These are phyloP conservation scores for Nerophis lumbriciformis DNA, from an alignment of 2,113 vertebrate species.

Conservation along the genomic window DNA sequence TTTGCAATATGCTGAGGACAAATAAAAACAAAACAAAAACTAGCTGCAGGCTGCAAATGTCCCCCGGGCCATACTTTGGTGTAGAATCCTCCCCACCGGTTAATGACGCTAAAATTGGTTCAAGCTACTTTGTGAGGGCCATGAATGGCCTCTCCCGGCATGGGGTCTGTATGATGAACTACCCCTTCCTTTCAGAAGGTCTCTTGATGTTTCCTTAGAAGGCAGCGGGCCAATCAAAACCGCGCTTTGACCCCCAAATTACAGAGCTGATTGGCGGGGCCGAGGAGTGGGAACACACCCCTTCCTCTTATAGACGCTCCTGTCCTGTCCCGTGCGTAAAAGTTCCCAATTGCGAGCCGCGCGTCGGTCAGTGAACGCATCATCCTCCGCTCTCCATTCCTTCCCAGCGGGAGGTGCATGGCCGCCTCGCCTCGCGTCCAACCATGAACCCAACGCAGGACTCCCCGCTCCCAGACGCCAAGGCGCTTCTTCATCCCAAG, in stretches of 20 bases:
- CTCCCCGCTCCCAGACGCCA: constrained; percentile 57
- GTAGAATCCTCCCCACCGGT: constrained; percentile 70
- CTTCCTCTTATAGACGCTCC: constrained; percentile 67
- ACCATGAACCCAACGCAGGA: constrained; percentile 75
- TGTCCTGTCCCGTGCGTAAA: constrained; percentile 42
- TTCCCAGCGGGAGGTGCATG: constrained; percentile 63
- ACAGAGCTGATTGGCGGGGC: constrained; percentile 65
- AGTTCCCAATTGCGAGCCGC: constrained; percentile 40
- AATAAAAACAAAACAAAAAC: no score
- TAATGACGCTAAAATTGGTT: constrained; percentile 79
- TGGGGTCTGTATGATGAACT: constrained; percentile 77
- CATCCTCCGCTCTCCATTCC: constrained; percentile 22
- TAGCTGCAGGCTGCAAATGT: no score
- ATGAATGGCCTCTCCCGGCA: constrained; percentile 70
- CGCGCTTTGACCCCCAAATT: constrained; percentile 12
- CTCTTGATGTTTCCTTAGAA: constrained; percentile 64
- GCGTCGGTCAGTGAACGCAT: constrained; percentile 33
- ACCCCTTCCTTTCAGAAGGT: constrained; percentile 66
- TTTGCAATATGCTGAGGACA: no score
- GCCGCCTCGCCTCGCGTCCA: constrained; percentile 57
- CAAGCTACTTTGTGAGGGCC: constrained; percentile 68
- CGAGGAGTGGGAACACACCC: constrained; percentile 43
- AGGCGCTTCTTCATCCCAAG: constrained; percentile 51
- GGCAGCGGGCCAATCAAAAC: constrained; percentile 62
- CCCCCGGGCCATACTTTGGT: no score